Evolutionary conservation across 2,113 vertebrate species (phyloP).

Genomic region (Pao palembangensis): DNA sequence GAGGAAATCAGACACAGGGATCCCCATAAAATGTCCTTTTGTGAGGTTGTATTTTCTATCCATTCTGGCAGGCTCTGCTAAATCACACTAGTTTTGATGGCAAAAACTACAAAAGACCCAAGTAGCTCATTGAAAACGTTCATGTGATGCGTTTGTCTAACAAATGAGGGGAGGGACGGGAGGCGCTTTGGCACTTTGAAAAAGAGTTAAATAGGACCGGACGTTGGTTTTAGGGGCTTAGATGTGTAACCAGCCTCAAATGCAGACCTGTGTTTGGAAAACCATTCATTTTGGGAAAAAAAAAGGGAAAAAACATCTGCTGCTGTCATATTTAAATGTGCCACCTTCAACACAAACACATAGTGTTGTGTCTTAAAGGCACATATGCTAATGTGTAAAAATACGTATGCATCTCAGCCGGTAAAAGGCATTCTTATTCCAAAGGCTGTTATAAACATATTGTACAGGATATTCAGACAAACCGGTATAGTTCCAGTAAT

Average conservation of each 20-base stretch:
- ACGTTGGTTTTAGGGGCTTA: neutral
- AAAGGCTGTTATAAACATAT: conserved; percentile 66
- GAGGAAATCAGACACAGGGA: too few species aligned
- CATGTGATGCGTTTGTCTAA: neutral
- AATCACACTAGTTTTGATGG: neutral
- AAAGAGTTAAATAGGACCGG: conserved; percentile 1
- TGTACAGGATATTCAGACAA: conserved; percentile 56
- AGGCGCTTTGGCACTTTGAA: conserved; percentile 31
- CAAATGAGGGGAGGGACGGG: conserved; percentile 3
- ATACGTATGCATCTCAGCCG: conserved; percentile 68
- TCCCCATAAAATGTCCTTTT: too few species aligned
- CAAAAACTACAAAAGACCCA: conserved; percentile 8
- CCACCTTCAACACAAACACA: conserved; percentile 55
- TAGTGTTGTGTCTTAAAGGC: conserved; percentile 67
- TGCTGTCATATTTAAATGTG: conserved; percentile 34
- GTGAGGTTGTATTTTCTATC: too few species aligned
- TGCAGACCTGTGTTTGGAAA: conserved; percentile 4
- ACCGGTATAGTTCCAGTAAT: conserved; percentile 49
- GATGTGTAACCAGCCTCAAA: neutral
- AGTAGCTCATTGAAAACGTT: neutral
- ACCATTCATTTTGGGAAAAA: conserved; percentile 29
- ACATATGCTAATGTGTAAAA: conserved; percentile 72
- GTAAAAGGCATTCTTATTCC: conserved; percentile 70
- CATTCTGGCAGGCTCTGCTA: too few species aligned
- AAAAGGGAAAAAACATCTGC: conserved; percentile 27